These are phyloP conservation scores for Danio aesculapii DNA, from an alignment of 2,797 vertebrate genomes.

Conservation along the genomic window DNA sequence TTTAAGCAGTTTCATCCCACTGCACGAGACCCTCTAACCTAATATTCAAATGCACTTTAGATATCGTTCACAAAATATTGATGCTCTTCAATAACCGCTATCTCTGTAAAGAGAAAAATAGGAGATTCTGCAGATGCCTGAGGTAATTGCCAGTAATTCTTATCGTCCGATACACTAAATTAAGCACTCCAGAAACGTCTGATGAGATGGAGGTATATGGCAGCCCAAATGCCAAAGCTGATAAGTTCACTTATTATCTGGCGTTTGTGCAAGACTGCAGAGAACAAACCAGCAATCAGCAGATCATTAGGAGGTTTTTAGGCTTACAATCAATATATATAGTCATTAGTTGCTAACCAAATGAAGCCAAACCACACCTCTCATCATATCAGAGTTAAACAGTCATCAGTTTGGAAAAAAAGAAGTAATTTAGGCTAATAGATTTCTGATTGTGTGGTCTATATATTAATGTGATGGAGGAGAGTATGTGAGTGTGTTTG, in stretches of 20 bases:
- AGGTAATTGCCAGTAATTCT: conserved; percentile 44
- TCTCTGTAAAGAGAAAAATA: not conserved
- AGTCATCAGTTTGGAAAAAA: not conserved
- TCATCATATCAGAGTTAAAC: conserved; percentile 6
- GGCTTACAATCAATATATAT: conserved; percentile 32
- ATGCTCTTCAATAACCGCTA: not conserved
- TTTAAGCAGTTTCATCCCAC: not conserved
- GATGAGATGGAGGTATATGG: not conserved
- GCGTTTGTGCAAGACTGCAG: not conserved
- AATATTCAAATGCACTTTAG: not conserved
- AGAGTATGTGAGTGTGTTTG: conserved; percentile 37
- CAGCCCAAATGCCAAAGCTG: conserved; percentile 10
- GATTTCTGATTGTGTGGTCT: conserved; percentile 9
- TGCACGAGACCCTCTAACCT: not conserved
- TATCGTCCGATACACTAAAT: conserved; percentile 20
- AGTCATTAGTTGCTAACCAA: conserved; percentile 19
- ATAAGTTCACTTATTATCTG: conserved; percentile 10
- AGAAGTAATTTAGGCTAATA: not conserved
- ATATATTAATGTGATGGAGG: conserved; percentile 17
- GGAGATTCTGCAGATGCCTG: not conserved
- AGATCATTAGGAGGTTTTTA: conserved; percentile 37
- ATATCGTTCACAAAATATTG: not conserved
- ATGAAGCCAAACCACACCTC: conserved; percentile 10
- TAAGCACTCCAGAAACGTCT: conserved; percentile 6
- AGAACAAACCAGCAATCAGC: conserved; percentile 25